Evolutionary conservation across 1,140 invertebrate genomes (phyloP), one percentile per base, ranked within the genome.

Genomic region (Ostrea edulis): DNA sequence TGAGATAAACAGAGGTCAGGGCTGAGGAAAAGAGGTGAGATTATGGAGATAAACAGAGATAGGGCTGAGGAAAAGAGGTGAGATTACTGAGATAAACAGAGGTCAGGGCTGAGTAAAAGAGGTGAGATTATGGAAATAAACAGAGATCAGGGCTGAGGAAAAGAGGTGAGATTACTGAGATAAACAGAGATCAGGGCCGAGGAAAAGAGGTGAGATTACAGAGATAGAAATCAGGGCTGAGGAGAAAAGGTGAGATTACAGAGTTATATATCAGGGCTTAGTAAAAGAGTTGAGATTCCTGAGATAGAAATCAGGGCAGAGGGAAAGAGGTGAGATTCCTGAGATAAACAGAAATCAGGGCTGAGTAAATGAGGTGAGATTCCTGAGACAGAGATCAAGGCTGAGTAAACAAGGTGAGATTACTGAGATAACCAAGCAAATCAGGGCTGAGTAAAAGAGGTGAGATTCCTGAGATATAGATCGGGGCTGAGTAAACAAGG

Each of bases 1-100:
- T 44, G 35, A 44, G 35, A 44, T 44, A 44, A 5, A 62, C 0
- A 62, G 58, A 90, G 25, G n/a, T 25, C 17, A 65, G 58, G n/a
- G 11, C 25, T n/a, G 9, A 81, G 7, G 8, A n/a, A 62, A 12
- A 20, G 58, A 20, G 14, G n/a, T 11, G n/a, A 62, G n/a, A 12
- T 62, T 7, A 20, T 12, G 7, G 14, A 58, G 55, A 44, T 44
- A 44, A 5, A 44, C 5, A 5, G 35, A 44, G 35, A 44, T 44
- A 92, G 92, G 88, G 87, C 89, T 8, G 91, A 92, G 20, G 88
- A 92, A 68, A 95, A 4, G 89, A 93, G n/a, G 84, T 90, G 93
- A 95, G 84, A 94, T 95, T 4, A 90, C 89, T 25, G 93, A 95
- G 88, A 93, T 94, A n/a, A n/a, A n/a, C n/a, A 87, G 90, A 91